Evolutionary conservation across 1,140 invertebrate genomes (phyloP), one percentile per base, ranked within the genome.

Genomic region (Harlomillsia oculata): DNA sequence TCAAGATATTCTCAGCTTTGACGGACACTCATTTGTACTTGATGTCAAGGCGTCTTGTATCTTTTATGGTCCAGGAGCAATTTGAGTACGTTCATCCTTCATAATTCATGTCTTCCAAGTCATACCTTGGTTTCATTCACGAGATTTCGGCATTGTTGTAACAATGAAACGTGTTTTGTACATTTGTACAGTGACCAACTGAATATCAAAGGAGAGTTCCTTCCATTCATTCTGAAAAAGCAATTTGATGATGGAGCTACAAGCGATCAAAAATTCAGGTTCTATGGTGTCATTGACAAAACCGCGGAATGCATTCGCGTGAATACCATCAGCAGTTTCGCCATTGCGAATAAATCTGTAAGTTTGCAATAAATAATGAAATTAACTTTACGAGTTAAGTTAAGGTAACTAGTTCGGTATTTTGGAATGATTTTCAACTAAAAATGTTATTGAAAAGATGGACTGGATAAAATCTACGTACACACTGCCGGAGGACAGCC

Each of bases 21-120:
- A 69, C 70, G 45, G 76, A 78, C 67, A 70, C 72, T 52, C 77
- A 79, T 68, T 62, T 78, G 13, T 80, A 79, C 60, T 44, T 78
- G 63, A 76, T 5, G 48, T 67, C 9, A 67, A 70, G 16, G 50
- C 28, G 25, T 18, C 37, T 34, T n/a, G n/a, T 11, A 34, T 34
- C 32, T 34, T n/a, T 34, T n/a, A 34, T 34, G 9, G n/a, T n/a
- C n/a, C 45, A 49, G 23, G 40, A 32, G 49, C 23, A 50, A 45
- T 16, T 53, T 18, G 48, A 53, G 34, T 41, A 21, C 6, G 16
- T 21, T 3, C 0, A 53, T 2, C 11, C 6, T 48, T 32, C 18
- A 32, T n/a, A 9, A 29, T 37, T 46, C 30, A 36, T 29, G 13
- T 6, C n/a, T 23, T 30, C 14, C 3, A 20, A 20, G 13, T 6